phyloP scores from a whole-genome alignment of 2,888 invertebrate species.

The Hemicrepidius hirtus region DNA sequence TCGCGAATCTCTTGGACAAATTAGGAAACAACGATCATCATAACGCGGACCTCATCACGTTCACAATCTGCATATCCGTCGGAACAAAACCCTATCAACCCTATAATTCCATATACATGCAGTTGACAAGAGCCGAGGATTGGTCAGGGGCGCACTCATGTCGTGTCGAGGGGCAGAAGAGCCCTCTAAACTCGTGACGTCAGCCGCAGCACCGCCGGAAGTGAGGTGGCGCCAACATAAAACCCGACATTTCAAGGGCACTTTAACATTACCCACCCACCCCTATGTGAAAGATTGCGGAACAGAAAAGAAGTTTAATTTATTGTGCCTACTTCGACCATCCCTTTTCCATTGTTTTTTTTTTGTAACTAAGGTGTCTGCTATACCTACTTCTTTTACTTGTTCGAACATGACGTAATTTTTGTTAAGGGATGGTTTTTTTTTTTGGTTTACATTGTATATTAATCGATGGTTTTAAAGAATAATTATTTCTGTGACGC shows the following conservation, averaged over 20 bases:
- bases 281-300: constrained; percentile 38
- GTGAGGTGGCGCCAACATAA: constrained; percentile 51
- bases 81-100: constrained; percentile 53
- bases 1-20: not conserved
- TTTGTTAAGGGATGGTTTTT: too few relatives aligned
- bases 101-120: constrained; percentile 49
- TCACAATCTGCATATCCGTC: constrained; percentile 40
- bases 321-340: constrained; percentile 27
- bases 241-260: constrained; percentile 52
- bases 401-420: too few relatives aligned
- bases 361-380: too few relatives aligned
- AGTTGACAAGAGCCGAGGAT: constrained; percentile 52
- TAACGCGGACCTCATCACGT: constrained; percentile 24
- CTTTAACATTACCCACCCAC: constrained; percentile 50
- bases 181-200: constrained; percentile 52
- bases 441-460: too few relatives aligned
- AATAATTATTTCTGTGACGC: too few relatives aligned
- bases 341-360: not conserved
- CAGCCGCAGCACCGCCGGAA: constrained; percentile 53
- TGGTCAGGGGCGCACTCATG: constrained; percentile 55
- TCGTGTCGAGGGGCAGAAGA: constrained; percentile 50
- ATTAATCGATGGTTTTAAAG: too few relatives aligned
- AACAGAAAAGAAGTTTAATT: constrained; percentile 42
- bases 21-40: constrained; percentile 27
- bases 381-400: too few relatives aligned